Base-by-base conservation (phyloP, 1,140 invertebrate genomes). In the Heliconius congener region DNA sequence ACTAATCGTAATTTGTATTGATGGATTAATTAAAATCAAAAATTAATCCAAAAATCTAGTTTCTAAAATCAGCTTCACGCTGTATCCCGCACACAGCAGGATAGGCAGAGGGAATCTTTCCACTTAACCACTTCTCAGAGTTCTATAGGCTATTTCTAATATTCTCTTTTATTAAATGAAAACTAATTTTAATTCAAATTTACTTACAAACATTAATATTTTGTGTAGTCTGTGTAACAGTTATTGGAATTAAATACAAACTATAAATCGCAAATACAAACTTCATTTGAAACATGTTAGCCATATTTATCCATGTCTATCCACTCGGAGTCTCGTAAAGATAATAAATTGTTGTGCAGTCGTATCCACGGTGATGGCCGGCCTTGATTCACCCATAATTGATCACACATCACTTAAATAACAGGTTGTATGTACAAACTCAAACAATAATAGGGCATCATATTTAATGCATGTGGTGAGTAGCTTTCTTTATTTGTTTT, bases 191-290 rank as follows among this genome's bases (percentile, higher is more conserved):
- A 52, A 52, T 52, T 18, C 18, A 6, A 52, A 52, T 23, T 76
- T 66, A 77, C 95, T 95, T 93, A 96, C 95, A 91, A 84, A 96
- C 94, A 74, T 96, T 96, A 71, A 96, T 95, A 87, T 95, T 96
- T 89, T 96, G 95, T 18, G 95, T 95, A 8, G 95, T 96, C 89
- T 96, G 95, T 18, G 86, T 84, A 82, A 84, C 23, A 30, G 83
- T 79, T 73, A 80, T 77, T 92, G 52, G 77, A 82, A 87, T 83
- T 74, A 80, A 79, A 74, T 73, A 82, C 57, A 83, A 81, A 39
- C 55, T 76, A 77, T 79, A 75, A 79, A 81, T 83, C 34, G 73
- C 81, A 16, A 85, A 80, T 76, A 84, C 77, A 42, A 73, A 81
- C 71, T 77, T 85, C 73, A 82, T 84, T 72, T 81, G 60, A 71